These are phyloP conservation scores for Hemistola chrysoprasaria DNA, from an alignment of 2,888 invertebrate species.

Conservation along the genomic window DNA sequence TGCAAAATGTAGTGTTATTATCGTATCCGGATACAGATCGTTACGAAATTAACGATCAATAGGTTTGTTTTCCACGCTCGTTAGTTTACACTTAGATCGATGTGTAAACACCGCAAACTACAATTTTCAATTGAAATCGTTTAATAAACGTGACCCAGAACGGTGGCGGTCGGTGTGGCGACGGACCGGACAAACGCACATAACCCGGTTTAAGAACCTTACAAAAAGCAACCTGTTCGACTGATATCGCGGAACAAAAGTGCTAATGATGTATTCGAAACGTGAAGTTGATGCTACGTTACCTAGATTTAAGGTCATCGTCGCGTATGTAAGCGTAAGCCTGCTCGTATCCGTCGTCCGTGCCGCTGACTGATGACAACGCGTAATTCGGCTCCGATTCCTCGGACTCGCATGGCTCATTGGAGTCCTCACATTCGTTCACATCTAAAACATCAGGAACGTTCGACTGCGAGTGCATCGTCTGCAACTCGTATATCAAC, in stretches of 20 bases:
- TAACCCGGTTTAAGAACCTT: conserved; percentile 37
- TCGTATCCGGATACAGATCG: too few relatives aligned
- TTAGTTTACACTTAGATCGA: conserved; percentile 7
- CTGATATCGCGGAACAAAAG: conserved; percentile 30
- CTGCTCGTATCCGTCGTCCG: conserved; percentile 65
- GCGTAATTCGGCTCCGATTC: conserved; percentile 70
- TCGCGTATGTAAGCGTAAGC: conserved; percentile 73
- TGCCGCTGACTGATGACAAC: conserved; percentile 66
- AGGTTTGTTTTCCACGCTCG: not conserved
- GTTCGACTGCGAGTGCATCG: conserved; percentile 82
- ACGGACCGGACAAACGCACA: conserved; percentile 25
- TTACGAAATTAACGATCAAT: too few relatives aligned
- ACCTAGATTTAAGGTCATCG: conserved; percentile 77
- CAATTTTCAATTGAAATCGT: conserved; percentile 11
- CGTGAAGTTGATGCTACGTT: conserved; percentile 14
- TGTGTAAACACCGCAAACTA: conserved; percentile 6
- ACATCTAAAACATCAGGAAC: conserved; percentile 54
- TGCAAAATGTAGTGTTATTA: too few relatives aligned
- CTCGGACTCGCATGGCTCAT: conserved; percentile 65
- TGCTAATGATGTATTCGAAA: conserved; percentile 18
- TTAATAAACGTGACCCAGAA: conserved; percentile 27
- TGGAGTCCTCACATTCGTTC: conserved; percentile 46
- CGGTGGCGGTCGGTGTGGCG: conserved; percentile 10
- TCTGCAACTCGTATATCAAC: conserved; percentile 86
- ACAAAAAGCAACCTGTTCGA: conserved; percentile 26